Evolutionary conservation across 2,888 invertebrate species (phyloP), one percentile per base, ranked within the genome.

Genomic region (Papilio elwesi): DNA sequence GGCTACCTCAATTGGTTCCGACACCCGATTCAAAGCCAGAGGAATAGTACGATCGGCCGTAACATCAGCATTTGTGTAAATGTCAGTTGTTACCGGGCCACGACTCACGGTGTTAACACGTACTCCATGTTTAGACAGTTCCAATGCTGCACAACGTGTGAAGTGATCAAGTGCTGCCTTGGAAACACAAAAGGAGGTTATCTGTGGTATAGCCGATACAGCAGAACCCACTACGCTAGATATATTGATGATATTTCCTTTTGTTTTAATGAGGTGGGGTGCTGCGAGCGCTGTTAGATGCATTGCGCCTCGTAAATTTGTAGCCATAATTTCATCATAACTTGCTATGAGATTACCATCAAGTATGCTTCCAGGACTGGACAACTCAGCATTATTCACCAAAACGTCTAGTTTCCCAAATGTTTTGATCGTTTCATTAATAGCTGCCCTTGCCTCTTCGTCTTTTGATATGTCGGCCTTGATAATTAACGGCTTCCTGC

Each of bases 301-400:
- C 6, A 84, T 74, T 0, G 74, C 77, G 0, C 78, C 78, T 0
- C 83, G 78, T 6, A 85, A 49, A 69, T 85, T 85, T 0, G 81
- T 80, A 5, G 78, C 78, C 74, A 86, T 78, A 4, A 84, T 63
- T 48, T 78, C 77, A 71, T 89, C 87, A 26, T 80, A 88, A 0
- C 75, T 71, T 49, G 79, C 57, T n/a, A 86, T 48, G 0, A 83
- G 53, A 13, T 83, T 78, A 4, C 76, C 80, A 6, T 81, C 78
- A 0, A 80, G 6, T 43, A 87, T 48, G 0, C 71, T 36, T 6
- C 74, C 77, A 0, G 6, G 0, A 12, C 69, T 74, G 6, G 74
- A 2, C 1, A 85, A 79, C 0, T 84, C 87, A 5, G 85, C 86
- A 15, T 86, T 87, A 72, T 87, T 87, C 7, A 87, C 78, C 0